phyloP scores from a whole-genome alignment of 2,888 invertebrate species.

The Tenthredo mesomela region DNA sequence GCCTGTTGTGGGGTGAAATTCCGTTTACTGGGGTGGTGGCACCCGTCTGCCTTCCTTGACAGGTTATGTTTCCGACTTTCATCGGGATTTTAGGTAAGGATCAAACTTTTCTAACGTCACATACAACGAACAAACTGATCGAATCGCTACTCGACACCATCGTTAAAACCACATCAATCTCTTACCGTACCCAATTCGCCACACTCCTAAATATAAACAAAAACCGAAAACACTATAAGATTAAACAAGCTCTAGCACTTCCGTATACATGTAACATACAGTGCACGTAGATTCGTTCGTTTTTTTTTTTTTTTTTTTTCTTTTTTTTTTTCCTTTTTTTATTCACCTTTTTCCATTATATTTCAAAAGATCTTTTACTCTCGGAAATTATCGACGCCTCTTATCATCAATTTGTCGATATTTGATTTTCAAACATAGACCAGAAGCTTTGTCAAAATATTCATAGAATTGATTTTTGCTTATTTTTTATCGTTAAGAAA shows the following conservation, averaged over 20 bases:
- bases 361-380: not conserved
- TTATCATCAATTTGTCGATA: not conserved
- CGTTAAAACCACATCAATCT: constrained; percentile 1
- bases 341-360: no score
- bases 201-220: constrained; percentile 19
- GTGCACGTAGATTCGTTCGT: not conserved
- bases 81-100: constrained; percentile 86
- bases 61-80: constrained; percentile 86
- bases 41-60: constrained; percentile 64
- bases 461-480: not conserved
- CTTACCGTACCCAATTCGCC: not conserved
- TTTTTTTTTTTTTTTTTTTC: not conserved
- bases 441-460: not conserved
- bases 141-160: not conserved
- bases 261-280: not conserved
- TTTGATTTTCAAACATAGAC: not conserved
- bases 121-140: not conserved
- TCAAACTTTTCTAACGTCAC: not conserved
- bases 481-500: not conserved
- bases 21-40: constrained; percentile 52
- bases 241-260: not conserved
- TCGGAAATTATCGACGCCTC: not conserved
- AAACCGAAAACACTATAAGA: not conserved
- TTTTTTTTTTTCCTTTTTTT: no score
- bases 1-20: constrained; percentile 50